Evolutionary conservation across 2,113 vertebrate genomes (phyloP).

Genomic region (Prochilodus magdalenae): DNA sequence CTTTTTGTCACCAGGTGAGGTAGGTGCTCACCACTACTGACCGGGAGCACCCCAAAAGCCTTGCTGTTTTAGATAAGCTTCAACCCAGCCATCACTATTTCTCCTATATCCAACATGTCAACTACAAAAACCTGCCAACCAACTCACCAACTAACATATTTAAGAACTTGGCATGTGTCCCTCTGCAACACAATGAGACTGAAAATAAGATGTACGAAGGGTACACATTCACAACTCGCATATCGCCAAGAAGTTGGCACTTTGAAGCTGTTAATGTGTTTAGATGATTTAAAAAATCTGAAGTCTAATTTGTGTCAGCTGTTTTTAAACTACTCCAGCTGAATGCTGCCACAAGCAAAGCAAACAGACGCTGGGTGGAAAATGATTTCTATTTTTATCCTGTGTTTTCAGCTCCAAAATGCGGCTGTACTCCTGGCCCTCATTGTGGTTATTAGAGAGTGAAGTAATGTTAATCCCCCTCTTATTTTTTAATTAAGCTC

Average conservation of each 20-base stretch:
- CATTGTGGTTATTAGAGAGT: slow-evolving; percentile 18
- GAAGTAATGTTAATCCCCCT: slow-evolving; percentile 25
- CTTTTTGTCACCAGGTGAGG: no score
- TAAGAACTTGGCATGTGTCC: no score
- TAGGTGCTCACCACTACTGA: no score
- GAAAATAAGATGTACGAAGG: background rate
- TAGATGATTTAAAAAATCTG: slow-evolving; percentile 5
- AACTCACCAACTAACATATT: no score
- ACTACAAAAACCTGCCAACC: no score
- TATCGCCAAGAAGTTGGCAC: background rate
- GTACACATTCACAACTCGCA: background rate
- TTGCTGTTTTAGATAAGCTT: no score
- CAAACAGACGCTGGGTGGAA: slow-evolving; percentile 15
- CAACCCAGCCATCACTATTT: no score
- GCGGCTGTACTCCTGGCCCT: background rate
- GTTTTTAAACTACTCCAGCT: slow-evolving; percentile 22
- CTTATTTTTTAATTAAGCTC: slow-evolving; percentile 21
- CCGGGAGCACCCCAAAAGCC: no score
- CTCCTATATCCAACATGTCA: no score
- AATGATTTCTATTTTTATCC: slow-evolving; percentile 19
- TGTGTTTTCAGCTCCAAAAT: background rate
- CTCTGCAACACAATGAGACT: background rate
- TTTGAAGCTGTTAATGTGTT: background rate
- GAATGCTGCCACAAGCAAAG: slow-evolving; percentile 19
- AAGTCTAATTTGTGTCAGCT: slow-evolving; percentile 36